Evolutionary conservation across 35 echinoderm and acorn worm species (phyloP).

Genomic region (Ophioderma brevispina): DNA sequence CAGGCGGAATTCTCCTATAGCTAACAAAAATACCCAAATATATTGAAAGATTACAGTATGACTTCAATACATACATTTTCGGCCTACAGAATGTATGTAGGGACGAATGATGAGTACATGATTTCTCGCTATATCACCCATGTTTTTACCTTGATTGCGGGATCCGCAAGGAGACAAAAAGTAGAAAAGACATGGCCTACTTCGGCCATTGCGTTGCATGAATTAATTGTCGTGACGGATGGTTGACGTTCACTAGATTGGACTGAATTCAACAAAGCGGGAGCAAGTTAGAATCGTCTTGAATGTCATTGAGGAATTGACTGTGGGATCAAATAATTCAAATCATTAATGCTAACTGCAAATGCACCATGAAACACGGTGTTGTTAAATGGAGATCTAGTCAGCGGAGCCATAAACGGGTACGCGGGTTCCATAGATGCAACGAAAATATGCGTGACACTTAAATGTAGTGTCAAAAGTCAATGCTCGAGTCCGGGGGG

Average conservation of each 20-base stretch:
- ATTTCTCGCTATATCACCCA: constrained; percentile 8
- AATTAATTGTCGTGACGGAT: neutral
- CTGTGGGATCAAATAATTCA: too few species aligned
- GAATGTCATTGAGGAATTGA: too few species aligned
- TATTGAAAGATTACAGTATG: neutral
- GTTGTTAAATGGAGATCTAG: too few species aligned
- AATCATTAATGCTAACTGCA: too few species aligned
- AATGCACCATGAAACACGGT: too few species aligned
- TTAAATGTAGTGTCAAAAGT: too few species aligned
- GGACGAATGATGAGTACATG: constrained; percentile 5
- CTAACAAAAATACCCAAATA: constrained; percentile 28
- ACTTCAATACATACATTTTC: constrained; percentile 14
- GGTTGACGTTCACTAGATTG: neutral
- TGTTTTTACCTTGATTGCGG: constrained; percentile 29
- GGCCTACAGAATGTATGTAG: neutral
- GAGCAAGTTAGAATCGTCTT: too few species aligned
- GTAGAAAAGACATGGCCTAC: constrained; percentile 8
- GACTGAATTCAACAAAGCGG: neutral
- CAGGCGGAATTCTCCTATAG: constrained; percentile 60
- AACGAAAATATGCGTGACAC: too few species aligned
- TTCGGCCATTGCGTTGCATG: constrained; percentile 9
- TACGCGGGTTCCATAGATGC: too few species aligned
- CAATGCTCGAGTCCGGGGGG: too few species aligned
- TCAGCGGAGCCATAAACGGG: too few species aligned
- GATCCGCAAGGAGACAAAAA: constrained; percentile 14